Evolutionary conservation across 2,797 vertebrate species (phyloP).

Genomic region (Tiaroga cobitis): DNA sequence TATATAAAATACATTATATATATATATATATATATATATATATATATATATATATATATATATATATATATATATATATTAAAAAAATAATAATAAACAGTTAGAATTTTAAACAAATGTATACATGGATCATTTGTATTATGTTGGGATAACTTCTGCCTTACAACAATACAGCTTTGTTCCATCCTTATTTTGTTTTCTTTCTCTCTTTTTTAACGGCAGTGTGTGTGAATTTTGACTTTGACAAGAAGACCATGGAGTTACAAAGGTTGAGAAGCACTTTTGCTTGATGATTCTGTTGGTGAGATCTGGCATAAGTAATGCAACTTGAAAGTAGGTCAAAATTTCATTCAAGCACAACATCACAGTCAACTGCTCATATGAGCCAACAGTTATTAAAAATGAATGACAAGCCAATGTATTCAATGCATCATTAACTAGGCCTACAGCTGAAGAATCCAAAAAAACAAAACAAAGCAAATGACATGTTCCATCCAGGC

Average conservation of each 20-base stretch:
- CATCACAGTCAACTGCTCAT: slow-evolving; percentile 25
- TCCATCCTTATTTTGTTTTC: background rate
- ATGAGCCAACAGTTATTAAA: slow-evolving; percentile 35
- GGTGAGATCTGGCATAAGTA: slow-evolving; percentile 15
- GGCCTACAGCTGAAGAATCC: background rate
- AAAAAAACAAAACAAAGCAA: background rate
- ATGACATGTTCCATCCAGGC: background rate
- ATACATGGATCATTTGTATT: too few species aligned
- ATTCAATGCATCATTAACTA: background rate
- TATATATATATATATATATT: too few species aligned
- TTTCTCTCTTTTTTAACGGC: background rate
- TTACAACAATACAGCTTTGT: background rate
- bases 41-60: too few species aligned
- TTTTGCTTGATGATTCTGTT: background rate
- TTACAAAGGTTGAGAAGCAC: background rate
- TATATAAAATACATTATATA: background rate
- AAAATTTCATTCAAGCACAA: slow-evolving; percentile 18
- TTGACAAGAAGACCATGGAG: background rate
- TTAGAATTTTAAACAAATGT: too few species aligned
- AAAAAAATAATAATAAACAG: too few species aligned
- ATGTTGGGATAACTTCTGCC: background rate
- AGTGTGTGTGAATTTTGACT: background rate
- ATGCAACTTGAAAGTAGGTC: slow-evolving; percentile 29
- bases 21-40: too few species aligned
- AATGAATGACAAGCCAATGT: background rate